Base-by-base conservation (phyloP, 2,797 vertebrate genomes). In the Parotocinclus haroldoi region DNA sequence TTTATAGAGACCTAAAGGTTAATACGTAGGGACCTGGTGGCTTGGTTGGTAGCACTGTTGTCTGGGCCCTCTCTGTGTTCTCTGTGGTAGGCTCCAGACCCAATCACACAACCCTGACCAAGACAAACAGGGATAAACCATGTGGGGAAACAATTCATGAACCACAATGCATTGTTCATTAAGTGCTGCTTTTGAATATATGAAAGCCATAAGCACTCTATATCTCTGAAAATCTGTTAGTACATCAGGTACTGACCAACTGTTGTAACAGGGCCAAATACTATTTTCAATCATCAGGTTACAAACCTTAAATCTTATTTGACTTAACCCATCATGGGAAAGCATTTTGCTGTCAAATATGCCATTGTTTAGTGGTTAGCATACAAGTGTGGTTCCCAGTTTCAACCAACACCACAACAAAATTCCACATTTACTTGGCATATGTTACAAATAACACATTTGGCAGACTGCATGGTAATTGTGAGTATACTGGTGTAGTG, bases 381-480 rank as follows among this genome's bases (percentile, higher is more conserved):
- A 68, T 57, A 58, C 55, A 63, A 66, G 37, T 74, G 46, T 61
- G 53, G 59, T 74, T 58, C 58, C 50, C 57, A 65, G 69, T 68
- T 73, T 76, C 63, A 66, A 40, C 65, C 67, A 52, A 52, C 64
- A 64, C 68, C 63, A 57, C 67, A 78, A 66, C 54, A 76, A 54
- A 68, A 69, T 67, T 79, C 70, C 68, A 79, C 76, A 77, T 79
- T 77, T 79, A 61, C 62, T 57, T 60, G 65, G 63, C 79, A 82
- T 71, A 63, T 83, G 81, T 63, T 80, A 81, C 71, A 69, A 74
- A 75, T 71, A 75, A 78, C 69, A 67, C 75, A 74, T 71, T 79
- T 77, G 76, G 73, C 74, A 69, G 71, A 63, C 64, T 66, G 61
- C 63, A 59, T 75, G 66, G 76, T 79, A 61, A 79, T 63, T 73